Evolutionary conservation across 2,113 vertebrate genomes (phyloP).

Genomic region (Propithecus coquereli): DNA sequence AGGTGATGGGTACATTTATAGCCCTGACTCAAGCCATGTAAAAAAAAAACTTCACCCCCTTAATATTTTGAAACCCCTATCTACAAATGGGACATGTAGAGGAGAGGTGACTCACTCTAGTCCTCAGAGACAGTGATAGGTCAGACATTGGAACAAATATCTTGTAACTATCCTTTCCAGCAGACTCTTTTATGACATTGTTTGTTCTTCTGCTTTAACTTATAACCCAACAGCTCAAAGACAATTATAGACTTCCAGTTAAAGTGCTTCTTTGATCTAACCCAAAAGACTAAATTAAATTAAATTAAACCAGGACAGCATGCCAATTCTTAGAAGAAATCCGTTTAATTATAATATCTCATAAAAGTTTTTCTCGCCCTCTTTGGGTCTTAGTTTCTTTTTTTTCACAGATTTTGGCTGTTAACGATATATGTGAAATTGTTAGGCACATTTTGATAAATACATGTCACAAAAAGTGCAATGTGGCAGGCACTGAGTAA

Average conservation of each 20-base stretch:
- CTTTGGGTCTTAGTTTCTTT: neutral
- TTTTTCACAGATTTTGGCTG: neutral
- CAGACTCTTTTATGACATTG: neutral
- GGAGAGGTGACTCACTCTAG: neutral
- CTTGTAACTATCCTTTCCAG: neutral
- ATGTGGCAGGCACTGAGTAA: neutral
- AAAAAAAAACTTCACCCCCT: no score
- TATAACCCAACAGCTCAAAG: neutral
- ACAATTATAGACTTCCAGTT: neutral
- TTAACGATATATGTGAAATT: no score
- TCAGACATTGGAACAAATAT: neutral
- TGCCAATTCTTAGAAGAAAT: neutral
- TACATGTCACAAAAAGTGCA: neutral
- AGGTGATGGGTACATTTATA: no score
- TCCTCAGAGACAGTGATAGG: neutral
- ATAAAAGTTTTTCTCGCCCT: neutral
- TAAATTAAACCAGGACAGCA: neutral
- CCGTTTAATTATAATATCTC: neutral
- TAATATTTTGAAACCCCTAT: neutral
- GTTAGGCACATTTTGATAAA: neutral
- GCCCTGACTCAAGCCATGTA: no score
- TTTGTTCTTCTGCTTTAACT: neutral
- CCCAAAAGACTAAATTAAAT: neutral
- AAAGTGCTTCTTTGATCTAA: neutral
- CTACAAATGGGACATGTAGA: neutral